Evolutionary conservation across 2,797 vertebrate species (phyloP).

Genomic region (Parauchenoglanis ngamensis): DNA sequence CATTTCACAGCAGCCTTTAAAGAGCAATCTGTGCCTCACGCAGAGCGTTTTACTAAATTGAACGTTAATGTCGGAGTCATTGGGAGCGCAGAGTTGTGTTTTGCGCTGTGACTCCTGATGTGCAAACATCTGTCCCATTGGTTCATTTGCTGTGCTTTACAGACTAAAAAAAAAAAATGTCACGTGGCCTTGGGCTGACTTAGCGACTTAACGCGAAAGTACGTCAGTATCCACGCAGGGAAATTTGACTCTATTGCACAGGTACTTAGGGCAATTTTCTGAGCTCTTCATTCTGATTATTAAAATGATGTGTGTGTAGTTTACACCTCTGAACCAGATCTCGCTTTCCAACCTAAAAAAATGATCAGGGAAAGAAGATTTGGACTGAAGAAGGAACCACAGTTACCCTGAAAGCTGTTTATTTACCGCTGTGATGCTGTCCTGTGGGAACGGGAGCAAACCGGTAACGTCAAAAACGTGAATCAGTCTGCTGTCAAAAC

Average conservation of each 20-base stretch:
- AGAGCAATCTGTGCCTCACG: not conserved
- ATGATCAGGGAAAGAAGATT: not conserved
- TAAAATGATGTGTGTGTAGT: not conserved
- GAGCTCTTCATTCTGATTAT: not conserved
- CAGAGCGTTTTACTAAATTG: not conserved
- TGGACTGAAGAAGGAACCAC: not conserved
- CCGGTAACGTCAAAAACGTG: too few species aligned
- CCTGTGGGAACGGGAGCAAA: too few species aligned
- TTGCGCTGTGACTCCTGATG: not conserved
- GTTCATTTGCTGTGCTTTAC: not conserved
- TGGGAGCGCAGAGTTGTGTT: not conserved
- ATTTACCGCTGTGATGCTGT: too few species aligned
- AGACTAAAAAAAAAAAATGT: not conserved
- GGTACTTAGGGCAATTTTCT: not conserved
- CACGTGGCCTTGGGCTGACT: not conserved
- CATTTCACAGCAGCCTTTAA: not conserved
- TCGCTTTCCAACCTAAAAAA: not conserved
- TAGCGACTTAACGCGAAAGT: not conserved
- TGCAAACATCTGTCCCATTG: constrained; percentile 1
- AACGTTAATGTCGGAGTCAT: not conserved
- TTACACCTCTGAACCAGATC: not conserved
- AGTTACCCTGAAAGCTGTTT: too few species aligned
- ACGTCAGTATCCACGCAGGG: not conserved
- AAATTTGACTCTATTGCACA: not conserved
- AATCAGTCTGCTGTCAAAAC: too few species aligned